These are phyloP conservation scores for Rhodinocichla rosea DNA, from an alignment of 2,113 vertebrate species.

Conservation along the genomic window DNA sequence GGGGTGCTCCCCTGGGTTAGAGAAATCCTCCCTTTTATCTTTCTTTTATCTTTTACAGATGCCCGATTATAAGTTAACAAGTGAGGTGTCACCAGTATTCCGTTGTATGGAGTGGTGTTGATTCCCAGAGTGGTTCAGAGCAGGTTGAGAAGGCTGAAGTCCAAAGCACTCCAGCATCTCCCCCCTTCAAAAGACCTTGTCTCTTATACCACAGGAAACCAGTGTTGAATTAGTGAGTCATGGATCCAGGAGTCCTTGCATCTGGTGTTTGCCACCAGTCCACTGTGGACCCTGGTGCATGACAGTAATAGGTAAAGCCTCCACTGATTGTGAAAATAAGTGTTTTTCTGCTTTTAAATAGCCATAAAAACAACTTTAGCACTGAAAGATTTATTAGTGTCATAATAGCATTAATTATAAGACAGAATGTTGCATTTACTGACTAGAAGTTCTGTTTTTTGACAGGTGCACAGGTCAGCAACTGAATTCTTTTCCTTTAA, in stretches of 20 bases:
- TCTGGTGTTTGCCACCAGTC: not conserved
- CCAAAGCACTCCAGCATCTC: not conserved
- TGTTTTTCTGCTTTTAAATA: not conserved
- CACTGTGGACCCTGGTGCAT: not conserved
- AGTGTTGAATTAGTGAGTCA: not conserved
- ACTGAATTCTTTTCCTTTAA: not conserved
- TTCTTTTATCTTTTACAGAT: not conserved
- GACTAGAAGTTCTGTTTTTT: not conserved
- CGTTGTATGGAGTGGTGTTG: not conserved
- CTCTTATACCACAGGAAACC: not conserved
- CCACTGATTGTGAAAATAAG: not conserved
- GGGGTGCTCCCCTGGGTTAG: not conserved
- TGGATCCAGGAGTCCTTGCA: not conserved
- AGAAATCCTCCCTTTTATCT: not conserved
- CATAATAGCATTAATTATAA: not conserved
- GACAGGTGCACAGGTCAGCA: not conserved
- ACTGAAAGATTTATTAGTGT: not conserved
- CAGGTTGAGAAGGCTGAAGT: not conserved
- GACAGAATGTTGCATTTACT: not conserved
- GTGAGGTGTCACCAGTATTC: not conserved
- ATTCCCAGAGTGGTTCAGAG: not conserved
- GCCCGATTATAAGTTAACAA: fast-evolving
- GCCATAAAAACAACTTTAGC: not conserved
- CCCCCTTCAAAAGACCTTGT: not conserved
- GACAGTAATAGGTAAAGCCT: not conserved